Evolutionary conservation across 2,113 vertebrate species (phyloP), one percentile per base, ranked within the genome.

Genomic region (Lanius collurio): DNA sequence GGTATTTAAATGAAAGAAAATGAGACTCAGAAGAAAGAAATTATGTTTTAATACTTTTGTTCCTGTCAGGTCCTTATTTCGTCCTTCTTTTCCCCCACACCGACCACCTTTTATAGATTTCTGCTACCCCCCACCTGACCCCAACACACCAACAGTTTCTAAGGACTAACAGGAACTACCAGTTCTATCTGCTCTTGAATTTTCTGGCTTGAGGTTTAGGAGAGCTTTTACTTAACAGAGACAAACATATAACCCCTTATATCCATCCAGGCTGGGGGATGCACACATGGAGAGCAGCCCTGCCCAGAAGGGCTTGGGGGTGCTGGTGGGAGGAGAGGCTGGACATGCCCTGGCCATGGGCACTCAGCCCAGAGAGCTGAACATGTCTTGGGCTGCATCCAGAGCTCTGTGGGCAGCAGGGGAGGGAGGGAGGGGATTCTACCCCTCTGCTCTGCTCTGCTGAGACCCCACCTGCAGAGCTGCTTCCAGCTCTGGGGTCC

Each of bases 291-390:
- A 37, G 33, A n/a, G n/a, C 19, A 74, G 15, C 50, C n/a, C 49
- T 56, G 19, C n/a, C n/a, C 50, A 74, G n/a, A 64, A n/a, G n/a
- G 9, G 47, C 11, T 4, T 0, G 2, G 22, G 27, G 57, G 3
- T 63, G 39, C 39, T 62, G 7, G 3, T 63, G 39, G 39, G 39
- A 15, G 9, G 8, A 73, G 57, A 46, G 33, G 23, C 22, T 84
- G 69, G 23, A 5, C 22, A 39, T 10, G 28, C 0, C n/a, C 41
- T 1, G 2, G 18, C 17, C 49, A 27, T 39, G 67, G 5, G 9
- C 37, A 42, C 26, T 42, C 20, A 64, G 37, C 60, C 37, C 47
- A 64, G 47, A 53, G 10, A 52, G 31, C 10, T 31, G 53, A 64
- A 79, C 1, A 0, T 35, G 19, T 53, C 47, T 37, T 78, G 47